Conservation (phyloP, 2,113 vertebrate species). For the Strigops habroptila region DNA sequence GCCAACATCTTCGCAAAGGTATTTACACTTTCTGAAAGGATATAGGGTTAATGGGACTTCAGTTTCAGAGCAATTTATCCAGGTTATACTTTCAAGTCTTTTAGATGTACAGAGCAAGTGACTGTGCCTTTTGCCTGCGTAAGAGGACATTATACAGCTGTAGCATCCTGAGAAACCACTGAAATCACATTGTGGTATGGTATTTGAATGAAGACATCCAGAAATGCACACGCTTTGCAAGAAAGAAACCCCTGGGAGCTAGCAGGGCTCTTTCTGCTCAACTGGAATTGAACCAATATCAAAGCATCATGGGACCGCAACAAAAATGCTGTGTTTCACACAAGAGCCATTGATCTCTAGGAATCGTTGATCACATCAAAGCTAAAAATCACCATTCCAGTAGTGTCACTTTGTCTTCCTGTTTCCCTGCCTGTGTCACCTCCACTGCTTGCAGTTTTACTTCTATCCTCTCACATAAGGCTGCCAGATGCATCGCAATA, state of each 20-base stretch:
- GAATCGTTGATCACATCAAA: not conserved
- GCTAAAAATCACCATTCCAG: not conserved
- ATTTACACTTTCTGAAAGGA: not conserved
- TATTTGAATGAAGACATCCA: not conserved
- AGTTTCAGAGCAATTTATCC: not conserved
- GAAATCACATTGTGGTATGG: not conserved
- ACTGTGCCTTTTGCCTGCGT: not conserved
- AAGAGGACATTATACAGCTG: not conserved
- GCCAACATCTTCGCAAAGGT: not conserved
- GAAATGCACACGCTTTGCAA: fast-evolving
- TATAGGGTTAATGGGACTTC: not conserved
- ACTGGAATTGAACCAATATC: not conserved
- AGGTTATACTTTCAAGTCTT: not conserved
- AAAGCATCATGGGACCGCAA: not conserved
- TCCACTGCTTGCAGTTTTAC: not conserved
- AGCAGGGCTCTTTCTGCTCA: not conserved
- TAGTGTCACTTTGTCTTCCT: not conserved
- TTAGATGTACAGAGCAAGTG: not conserved
- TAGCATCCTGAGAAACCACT: not conserved
- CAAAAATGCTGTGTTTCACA: not conserved
- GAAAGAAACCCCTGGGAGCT: not conserved
- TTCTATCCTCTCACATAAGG: not conserved
- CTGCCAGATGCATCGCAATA: not conserved
- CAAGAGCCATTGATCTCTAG: not conserved
- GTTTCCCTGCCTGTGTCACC: not conserved